These are phyloP conservation scores for Polyergus mexicanus DNA, from an alignment of 1,140 invertebrate species.

Conservation along the genomic window DNA sequence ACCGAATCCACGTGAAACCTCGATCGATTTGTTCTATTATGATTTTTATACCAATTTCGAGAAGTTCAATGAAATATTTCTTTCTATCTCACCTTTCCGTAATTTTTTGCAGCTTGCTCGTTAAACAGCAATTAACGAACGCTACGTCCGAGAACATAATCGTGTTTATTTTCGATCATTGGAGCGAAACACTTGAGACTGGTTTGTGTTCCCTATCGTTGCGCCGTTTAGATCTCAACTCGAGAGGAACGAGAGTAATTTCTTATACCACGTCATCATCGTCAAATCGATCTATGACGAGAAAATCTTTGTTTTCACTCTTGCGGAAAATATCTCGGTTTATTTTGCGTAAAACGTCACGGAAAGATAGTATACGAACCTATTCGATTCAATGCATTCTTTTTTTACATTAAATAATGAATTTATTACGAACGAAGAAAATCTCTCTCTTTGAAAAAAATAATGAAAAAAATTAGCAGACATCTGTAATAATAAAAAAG, in stretches of 20 bases:
- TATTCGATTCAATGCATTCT: constrained; percentile 12
- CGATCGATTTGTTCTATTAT: constrained; percentile 25
- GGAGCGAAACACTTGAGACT: constrained; percentile 70
- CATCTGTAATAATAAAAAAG: not conserved
- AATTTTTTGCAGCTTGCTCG: constrained; percentile 59
- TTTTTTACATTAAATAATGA: not conserved
- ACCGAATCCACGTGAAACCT: not conserved
- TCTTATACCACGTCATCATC: constrained; percentile 59
- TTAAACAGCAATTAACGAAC: constrained; percentile 59
- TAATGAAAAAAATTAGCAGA: not conserved
- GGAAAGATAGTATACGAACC: not conserved
- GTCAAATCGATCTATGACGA: constrained; percentile 49
- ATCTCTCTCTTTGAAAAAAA: too few relatives aligned
- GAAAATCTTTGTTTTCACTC: constrained; percentile 63
- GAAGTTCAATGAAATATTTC: constrained; percentile 17
- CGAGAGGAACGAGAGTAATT: constrained; percentile 73
- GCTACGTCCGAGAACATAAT: constrained; percentile 63
- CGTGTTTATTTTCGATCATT: constrained; percentile 75
- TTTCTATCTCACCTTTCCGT: too few relatives aligned
- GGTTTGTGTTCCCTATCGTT: constrained; percentile 60
- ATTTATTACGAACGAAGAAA: not conserved
- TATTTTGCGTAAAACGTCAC: not conserved
- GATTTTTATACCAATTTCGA: constrained; percentile 34
- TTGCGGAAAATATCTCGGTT: constrained; percentile 49
- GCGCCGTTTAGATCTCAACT: constrained; percentile 75